These are phyloP conservation scores for Scaptomyza montana DNA, from an alignment of 1,140 invertebrate species.

Conservation along the genomic window DNA sequence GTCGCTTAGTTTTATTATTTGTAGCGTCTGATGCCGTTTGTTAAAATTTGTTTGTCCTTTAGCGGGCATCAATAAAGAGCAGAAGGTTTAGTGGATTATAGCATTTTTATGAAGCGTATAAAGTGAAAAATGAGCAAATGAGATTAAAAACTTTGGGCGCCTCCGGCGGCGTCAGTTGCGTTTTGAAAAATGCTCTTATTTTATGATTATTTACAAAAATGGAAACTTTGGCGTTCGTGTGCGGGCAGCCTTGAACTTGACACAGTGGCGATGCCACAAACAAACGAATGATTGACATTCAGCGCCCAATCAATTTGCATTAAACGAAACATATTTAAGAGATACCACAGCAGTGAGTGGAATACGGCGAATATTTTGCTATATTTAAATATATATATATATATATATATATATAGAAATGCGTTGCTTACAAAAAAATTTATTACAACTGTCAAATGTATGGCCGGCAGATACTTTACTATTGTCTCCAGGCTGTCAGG, in stretches of 20 bases:
- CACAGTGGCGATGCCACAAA: constrained; percentile 39
- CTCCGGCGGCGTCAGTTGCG: background rate
- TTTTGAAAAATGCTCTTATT: constrained; percentile 24
- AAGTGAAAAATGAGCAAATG: constrained; percentile 70
- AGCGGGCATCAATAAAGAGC: constrained; percentile 13
- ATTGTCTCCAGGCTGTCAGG: constrained; percentile 47
- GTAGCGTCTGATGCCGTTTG: constrained; percentile 47
- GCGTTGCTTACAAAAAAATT: constrained; percentile 64
- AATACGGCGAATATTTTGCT: constrained; percentile 58
- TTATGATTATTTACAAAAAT: constrained; percentile 9
- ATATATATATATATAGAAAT: too few species aligned
- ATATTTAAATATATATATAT: too few species aligned
- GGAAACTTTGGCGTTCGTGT: constrained; percentile 4
- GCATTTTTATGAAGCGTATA: constrained; percentile 74
- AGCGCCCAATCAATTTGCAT: constrained; percentile 80
- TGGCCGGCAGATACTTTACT: constrained; percentile 66
- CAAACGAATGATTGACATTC: constrained; percentile 63
- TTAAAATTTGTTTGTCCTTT: constrained; percentile 28
- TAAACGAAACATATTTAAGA: constrained; percentile 56
- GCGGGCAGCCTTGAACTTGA: constrained; percentile 39
- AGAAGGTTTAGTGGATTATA: constrained; percentile 66
- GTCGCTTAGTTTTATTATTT: constrained; percentile 43
- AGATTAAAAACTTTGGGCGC: constrained; percentile 65
- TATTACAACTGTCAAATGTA: constrained; percentile 73
- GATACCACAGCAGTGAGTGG: constrained; percentile 25